Conservation (phyloP, 2,113 vertebrate genomes). For the Tetrax tetrax region DNA sequence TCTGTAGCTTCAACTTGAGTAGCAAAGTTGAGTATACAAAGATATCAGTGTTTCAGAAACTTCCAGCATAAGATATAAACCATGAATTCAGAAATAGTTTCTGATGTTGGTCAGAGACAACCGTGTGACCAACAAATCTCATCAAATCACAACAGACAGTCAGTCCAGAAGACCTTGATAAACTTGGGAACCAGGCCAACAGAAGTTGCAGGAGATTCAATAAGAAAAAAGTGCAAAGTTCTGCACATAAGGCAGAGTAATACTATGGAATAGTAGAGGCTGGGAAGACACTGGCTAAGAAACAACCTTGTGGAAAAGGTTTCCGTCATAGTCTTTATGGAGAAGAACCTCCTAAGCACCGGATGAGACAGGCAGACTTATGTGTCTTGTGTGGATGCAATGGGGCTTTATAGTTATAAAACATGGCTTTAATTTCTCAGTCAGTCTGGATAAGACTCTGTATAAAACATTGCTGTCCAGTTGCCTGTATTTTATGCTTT, state of each 20-base stretch:
- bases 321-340: background rate
- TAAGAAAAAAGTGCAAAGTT: background rate
- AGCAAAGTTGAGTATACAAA: background rate
- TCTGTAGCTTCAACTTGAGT: background rate
- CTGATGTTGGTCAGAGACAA: background rate
- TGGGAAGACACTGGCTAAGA: background rate
- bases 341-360: background rate
- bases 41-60: background rate
- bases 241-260: background rate
- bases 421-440: background rate
- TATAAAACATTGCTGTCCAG: background rate
- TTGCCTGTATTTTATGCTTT: background rate
- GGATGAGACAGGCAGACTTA: background rate
- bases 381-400: background rate
- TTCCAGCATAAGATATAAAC: background rate
- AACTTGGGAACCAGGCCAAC: background rate
- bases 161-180: background rate
- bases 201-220: background rate
- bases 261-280: background rate
- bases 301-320: background rate
- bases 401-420: background rate
- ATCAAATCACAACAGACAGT: background rate
- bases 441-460: background rate
- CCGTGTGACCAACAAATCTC: background rate
- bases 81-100: background rate